These are phyloP conservation scores for Eulimnadia texana DNA, from an alignment of 1,140 invertebrate genomes.

Conservation along the genomic window DNA sequence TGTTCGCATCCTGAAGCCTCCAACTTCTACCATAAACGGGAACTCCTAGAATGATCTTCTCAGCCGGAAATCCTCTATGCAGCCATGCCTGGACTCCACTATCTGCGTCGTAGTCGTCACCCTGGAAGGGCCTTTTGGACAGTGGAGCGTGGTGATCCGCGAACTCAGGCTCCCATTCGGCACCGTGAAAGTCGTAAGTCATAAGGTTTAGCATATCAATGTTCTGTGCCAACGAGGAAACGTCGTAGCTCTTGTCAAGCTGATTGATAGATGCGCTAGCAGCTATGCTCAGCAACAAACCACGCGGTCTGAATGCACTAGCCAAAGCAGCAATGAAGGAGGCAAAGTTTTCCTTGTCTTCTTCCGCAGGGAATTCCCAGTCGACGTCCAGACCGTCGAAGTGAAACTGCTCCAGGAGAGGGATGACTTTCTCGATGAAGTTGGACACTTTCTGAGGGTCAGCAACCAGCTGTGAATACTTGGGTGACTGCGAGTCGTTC, in stretches of 20 bases:
- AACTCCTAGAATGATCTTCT: constrained; percentile 4
- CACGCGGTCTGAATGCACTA: constrained; percentile 18
- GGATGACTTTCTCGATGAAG: constrained; percentile 25
- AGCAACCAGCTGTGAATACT: too few species aligned
- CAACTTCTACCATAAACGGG: background rate
- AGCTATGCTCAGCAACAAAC: constrained; percentile 18
- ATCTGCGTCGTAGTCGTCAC: background rate
- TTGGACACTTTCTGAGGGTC: too few species aligned
- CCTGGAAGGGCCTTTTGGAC: background rate
- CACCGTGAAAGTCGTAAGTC: too few species aligned
- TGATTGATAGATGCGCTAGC: constrained; percentile 29
- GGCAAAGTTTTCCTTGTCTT: constrained; percentile 2
- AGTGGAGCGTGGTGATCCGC: constrained; percentile 9
- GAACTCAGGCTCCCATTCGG: constrained; percentile 27
- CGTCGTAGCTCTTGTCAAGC: too few species aligned
- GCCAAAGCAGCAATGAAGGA: background rate
- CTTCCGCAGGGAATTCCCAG: constrained; percentile 35
- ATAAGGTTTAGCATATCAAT: constrained; percentile 78
- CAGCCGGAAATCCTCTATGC: background rate
- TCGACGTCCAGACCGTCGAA: constrained; percentile 48
- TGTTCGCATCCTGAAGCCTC: background rate
- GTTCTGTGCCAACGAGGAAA: constrained; percentile 49
- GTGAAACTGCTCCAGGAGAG: constrained; percentile 34
- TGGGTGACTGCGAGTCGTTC: too few species aligned
- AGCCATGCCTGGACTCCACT: constrained; percentile 3